Percentiles rank a stretch among this genome's conserved stretches.
These are phyloP conservation scores for Notothenia rossii DNA, from an alignment of 2,113 vertebrate species.

Conservation along the genomic window DNA sequence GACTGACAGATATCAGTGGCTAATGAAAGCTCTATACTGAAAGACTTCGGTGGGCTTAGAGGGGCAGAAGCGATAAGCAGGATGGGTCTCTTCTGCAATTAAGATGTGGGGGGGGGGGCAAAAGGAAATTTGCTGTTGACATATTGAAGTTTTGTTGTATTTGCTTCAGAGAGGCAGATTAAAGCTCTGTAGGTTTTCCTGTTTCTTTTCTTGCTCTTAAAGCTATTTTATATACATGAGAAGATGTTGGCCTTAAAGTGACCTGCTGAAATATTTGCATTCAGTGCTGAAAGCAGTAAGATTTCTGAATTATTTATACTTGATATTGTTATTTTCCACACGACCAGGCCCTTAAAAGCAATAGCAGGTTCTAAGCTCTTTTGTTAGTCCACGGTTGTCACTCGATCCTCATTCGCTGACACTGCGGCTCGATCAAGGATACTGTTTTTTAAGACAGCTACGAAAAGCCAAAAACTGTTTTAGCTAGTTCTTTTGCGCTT, in stretches of 20 bases:
- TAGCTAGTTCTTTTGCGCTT: slow-evolving; percentile 1
- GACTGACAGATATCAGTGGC: slow-evolving; percentile 55
- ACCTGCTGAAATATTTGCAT: slow-evolving; percentile 14
- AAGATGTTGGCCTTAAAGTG: slow-evolving; percentile 7
- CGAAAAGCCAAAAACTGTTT: slow-evolving; percentile 12
- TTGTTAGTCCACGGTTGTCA: slow-evolving; percentile 38
- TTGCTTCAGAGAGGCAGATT: slow-evolving; percentile 11
- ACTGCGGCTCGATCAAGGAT: neutral
- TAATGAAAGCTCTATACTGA: slow-evolving; percentile 70
- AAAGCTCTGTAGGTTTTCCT: neutral
- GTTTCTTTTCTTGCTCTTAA: slow-evolving; percentile 2
- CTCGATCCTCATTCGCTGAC: slow-evolving; percentile 19
- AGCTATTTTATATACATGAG: neutral
- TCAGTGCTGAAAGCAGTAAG: neutral
- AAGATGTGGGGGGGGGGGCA: slow-evolving; percentile 47
- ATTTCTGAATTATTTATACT: slow-evolving; percentile 40
- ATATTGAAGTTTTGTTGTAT: slow-evolving; percentile 22
- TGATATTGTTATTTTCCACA: slow-evolving; percentile 49
- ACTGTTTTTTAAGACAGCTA: slow-evolving; percentile 1
- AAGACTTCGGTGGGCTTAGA: slow-evolving; percentile 58
- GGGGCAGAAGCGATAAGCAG: slow-evolving; percentile 52
- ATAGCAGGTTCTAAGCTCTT: slow-evolving; percentile 12
- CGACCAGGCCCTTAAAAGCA: slow-evolving; percentile 7
- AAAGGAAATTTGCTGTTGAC: slow-evolving; percentile 65
- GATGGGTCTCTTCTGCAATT: slow-evolving; percentile 55